Evolutionary conservation across 2,113 vertebrate genomes (phyloP).

Genomic region (Ellobius talpinus): DNA sequence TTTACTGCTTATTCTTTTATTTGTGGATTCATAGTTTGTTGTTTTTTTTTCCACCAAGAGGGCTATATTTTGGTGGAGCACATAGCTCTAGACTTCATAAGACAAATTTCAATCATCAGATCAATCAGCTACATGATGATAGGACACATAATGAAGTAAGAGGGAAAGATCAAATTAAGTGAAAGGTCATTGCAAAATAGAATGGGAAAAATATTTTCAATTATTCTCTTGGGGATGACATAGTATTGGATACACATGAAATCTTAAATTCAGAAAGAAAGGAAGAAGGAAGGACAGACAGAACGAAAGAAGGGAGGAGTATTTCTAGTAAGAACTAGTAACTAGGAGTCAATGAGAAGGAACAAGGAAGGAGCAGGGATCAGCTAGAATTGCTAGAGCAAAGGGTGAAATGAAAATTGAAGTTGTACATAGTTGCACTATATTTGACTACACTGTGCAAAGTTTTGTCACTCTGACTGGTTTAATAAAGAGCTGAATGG

Average conservation of each 20-base stretch:
- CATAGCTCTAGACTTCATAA: background rate
- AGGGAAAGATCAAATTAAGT: background rate
- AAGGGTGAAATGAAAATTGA: background rate
- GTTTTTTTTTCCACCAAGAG: background rate
- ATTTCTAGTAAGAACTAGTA: constrained; percentile 32
- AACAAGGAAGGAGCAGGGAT: constrained; percentile 24
- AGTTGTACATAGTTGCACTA: background rate
- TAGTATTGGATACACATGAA: background rate
- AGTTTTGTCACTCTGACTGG: background rate
- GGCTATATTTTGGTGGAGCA: background rate
- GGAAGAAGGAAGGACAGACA: background rate
- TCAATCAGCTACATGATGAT: background rate
- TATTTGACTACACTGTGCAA: background rate
- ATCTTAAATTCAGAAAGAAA: constrained; percentile 1
- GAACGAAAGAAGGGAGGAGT: background rate
- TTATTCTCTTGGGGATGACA: constrained; percentile 13
- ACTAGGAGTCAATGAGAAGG: background rate
- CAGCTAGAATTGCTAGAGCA: background rate
- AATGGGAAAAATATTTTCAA: background rate
- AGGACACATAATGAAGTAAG: constrained; percentile 6
- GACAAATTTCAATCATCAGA: background rate
- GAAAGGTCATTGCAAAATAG: background rate
- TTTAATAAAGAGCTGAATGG: background rate
- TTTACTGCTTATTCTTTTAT: constrained; percentile 20
- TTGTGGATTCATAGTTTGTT: background rate